A percentile compares a stretch with the other conserved stretches of the same genome.
Evolutionary conservation across 2,797 vertebrate genomes (phyloP).

Genomic region (Dallia pectoralis): DNA sequence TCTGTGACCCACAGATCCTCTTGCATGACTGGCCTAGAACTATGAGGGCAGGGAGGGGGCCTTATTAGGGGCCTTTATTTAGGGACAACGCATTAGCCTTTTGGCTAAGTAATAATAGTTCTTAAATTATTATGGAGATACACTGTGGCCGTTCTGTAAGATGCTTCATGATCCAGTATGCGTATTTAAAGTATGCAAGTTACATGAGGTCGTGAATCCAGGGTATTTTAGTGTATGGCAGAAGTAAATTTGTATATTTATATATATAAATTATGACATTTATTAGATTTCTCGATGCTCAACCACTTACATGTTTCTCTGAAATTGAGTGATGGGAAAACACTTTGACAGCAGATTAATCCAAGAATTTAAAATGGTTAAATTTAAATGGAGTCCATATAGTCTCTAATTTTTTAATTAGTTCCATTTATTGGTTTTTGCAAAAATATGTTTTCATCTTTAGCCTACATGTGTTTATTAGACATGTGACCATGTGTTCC

Average conservation of each 20-base stretch:
- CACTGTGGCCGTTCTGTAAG: not conserved
- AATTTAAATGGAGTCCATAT: not conserved
- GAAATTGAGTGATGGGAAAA: not conserved
- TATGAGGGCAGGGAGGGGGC: conserved; percentile 48
- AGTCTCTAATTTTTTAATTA: not conserved
- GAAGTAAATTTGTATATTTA: not conserved
- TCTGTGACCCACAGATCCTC: conserved; percentile 65
- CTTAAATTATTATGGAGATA: conserved; percentile 11
- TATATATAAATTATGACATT: not conserved
- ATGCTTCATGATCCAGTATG: not conserved
- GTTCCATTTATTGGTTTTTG: not conserved
- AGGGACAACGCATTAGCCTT: conserved; percentile 45
- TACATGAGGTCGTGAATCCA: not conserved
- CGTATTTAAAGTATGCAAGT: not conserved
- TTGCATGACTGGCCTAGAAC: conserved; percentile 70
- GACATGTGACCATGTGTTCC: conserved; percentile 29
- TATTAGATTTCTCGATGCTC: not conserved
- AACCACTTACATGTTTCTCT: conserved; percentile 2
- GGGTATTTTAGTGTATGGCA: not conserved
- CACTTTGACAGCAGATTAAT: not conserved
- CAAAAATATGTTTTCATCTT: not conserved
- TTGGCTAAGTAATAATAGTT: conserved; percentile 22
- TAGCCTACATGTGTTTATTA: not conserved
- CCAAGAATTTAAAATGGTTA: not conserved
- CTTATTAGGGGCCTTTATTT: conserved; percentile 40